Conservation (phyloP, 2,797 vertebrate species). For the Enteromius treurensis region DNA sequence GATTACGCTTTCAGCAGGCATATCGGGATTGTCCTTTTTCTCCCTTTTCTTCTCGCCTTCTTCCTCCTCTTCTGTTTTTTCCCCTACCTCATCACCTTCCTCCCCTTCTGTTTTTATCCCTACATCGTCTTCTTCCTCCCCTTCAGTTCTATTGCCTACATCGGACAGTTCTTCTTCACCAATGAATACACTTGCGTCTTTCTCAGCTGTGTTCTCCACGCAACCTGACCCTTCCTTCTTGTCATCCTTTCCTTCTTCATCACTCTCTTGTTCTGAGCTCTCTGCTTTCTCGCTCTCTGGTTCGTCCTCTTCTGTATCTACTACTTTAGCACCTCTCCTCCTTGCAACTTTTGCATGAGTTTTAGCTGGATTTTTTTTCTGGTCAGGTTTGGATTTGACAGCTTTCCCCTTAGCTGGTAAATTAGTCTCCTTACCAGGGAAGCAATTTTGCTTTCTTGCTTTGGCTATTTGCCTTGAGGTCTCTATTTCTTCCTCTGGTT, state of each 20-base stretch:
- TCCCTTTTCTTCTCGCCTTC: constrained; percentile 38
- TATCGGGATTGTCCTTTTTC: constrained; percentile 48
- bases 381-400: constrained; percentile 45
- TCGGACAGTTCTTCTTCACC: constrained; percentile 62
- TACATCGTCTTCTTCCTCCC: constrained; percentile 54
- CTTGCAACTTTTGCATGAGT: constrained; percentile 46
- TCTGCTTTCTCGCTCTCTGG: constrained; percentile 63
- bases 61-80: constrained; percentile 50
- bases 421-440: constrained; percentile 36
- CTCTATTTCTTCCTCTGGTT: constrained; percentile 46
- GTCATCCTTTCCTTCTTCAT: constrained; percentile 59
- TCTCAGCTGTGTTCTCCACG: constrained; percentile 60
- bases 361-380: constrained; percentile 46
- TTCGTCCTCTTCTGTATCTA: constrained; percentile 63
- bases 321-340: constrained; percentile 47
- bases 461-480: constrained; percentile 54
- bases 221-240: constrained; percentile 63
- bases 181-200: constrained; percentile 64
- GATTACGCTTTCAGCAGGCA: constrained; percentile 38
- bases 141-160: constrained; percentile 36
- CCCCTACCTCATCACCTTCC: constrained; percentile 27
- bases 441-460: constrained; percentile 37
- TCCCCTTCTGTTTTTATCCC: constrained; percentile 45
- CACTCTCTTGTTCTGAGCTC: constrained; percentile 64
- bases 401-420: constrained; percentile 54